phyloP scores from a whole-genome alignment of 2,113 vertebrate genomes.

The Poecile atricapillus region DNA sequence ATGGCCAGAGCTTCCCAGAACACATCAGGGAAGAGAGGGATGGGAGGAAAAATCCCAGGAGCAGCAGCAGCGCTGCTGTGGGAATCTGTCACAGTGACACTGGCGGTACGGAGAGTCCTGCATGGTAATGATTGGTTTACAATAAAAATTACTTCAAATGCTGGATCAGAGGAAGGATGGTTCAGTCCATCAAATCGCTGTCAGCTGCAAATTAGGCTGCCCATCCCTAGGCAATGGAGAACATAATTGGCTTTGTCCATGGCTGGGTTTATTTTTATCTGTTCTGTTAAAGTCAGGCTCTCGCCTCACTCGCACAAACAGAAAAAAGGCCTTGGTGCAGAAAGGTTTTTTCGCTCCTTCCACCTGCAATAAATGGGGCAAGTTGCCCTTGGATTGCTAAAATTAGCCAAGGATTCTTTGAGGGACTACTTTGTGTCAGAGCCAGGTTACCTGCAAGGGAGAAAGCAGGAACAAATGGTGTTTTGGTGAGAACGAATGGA shows the following conservation, averaged over 20 bases:
- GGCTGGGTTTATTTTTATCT: slow-evolving; percentile 54
- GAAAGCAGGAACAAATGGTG: neutral
- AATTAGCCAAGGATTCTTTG: neutral
- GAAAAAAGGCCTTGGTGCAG: neutral
- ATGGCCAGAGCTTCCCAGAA: neutral
- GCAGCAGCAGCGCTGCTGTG: neutral
- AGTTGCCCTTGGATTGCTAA: neutral
- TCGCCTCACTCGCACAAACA: neutral
- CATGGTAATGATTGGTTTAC: slow-evolving; percentile 37
- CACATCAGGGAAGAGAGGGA: neutral
- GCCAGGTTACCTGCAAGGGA: neutral
- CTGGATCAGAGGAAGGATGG: slow-evolving; percentile 40
- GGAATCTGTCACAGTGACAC: slow-evolving; percentile 50
- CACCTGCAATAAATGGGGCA: neutral
- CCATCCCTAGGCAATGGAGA: slow-evolving; percentile 64
- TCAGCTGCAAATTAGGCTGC: slow-evolving; percentile 65
- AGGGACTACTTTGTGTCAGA: neutral
- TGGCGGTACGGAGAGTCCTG: slow-evolving; percentile 27
- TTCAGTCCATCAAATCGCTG: slow-evolving; percentile 56
- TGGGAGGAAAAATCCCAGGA: neutral
- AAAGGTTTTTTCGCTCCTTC: neutral
- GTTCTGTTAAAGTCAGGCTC: slow-evolving; percentile 23
- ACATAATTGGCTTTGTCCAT: slow-evolving; percentile 55
- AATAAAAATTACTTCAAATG: slow-evolving; percentile 48
- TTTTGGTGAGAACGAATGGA: neutral